A percentile compares a stretch with the other conserved stretches of the same genome.
These are phyloP conservation scores for Lophotriccus pileatus DNA, from an alignment of 2,797 vertebrate species.

Conservation along the genomic window DNA sequence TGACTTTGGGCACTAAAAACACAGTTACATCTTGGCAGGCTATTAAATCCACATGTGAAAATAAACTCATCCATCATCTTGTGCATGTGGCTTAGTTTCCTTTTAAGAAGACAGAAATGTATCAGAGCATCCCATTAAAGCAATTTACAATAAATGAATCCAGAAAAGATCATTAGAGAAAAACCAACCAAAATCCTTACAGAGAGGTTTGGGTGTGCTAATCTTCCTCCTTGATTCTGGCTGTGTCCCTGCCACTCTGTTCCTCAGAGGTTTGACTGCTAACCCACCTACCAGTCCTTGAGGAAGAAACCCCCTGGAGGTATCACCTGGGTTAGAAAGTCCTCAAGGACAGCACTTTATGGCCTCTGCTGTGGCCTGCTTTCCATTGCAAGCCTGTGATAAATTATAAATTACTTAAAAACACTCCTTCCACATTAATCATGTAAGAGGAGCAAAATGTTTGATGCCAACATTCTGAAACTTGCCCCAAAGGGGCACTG, in stretches of 20 bases:
- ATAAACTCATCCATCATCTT: not conserved
- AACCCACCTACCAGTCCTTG: not conserved
- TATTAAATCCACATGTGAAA: conserved; percentile 29
- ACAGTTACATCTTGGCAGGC: not conserved
- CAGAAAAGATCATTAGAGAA: not conserved
- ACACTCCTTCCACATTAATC: not conserved
- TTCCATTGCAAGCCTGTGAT: not conserved
- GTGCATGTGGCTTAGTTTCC: not conserved
- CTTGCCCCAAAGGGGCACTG: not conserved
- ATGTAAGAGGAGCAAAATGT: not conserved
- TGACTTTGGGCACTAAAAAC: not conserved
- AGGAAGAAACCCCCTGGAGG: not conserved
- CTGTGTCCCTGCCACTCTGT: not conserved
- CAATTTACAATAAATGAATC: not conserved
- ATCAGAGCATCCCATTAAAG: not conserved
- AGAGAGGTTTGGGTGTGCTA: not conserved
- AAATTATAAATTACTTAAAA: not conserved
- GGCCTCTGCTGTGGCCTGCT: not conserved
- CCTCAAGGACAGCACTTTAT: not conserved
- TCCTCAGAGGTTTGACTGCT: not conserved
- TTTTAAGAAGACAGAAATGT: not conserved
- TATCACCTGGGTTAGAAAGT: not conserved
- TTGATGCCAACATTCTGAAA: not conserved
- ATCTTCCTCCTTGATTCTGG: not conserved
- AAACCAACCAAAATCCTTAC: not conserved